Conservation (phyloP, 1,140 invertebrate species). For the Tetragonula clypearis region DNA sequence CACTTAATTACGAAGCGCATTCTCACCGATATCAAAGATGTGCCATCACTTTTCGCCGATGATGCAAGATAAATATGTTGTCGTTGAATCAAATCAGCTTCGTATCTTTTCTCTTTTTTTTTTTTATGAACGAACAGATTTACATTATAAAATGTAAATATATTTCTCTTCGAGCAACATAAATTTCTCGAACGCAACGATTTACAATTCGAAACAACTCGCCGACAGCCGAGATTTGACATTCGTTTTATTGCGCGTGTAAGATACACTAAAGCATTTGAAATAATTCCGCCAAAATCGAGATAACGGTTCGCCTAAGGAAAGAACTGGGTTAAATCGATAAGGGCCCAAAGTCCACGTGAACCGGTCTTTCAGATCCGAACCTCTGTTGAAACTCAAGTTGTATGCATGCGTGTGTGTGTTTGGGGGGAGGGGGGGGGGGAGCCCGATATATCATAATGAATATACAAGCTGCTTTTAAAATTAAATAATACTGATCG, state of each 20-base stretch:
- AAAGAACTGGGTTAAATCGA: slow-evolving; percentile 67
- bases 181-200: neutral
- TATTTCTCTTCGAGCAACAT: no score
- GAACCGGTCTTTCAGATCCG: slow-evolving; percentile 63
- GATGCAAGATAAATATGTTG: neutral
- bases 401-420: neutral
- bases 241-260: neutral
- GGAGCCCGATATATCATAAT: neutral
- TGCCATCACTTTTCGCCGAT: neutral
- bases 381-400: slow-evolving; percentile 8
- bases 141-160: neutral
- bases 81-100: neutral
- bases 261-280: neutral
- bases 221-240: neutral
- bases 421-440: neutral
- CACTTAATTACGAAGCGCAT: slow-evolving; percentile 29
- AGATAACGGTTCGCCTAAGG: slow-evolving; percentile 61
- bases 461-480: neutral
- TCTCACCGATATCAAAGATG: slow-evolving; percentile 17
- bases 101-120: neutral
- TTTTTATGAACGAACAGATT: neutral
- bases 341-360: slow-evolving; percentile 47
- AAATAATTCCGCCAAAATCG: slow-evolving; percentile 60
- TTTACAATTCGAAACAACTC: neutral
- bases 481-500: neutral